Percentiles rank a stretch among this genome's conserved stretches.
Evolutionary conservation across 1,140 invertebrate species (phyloP).

Genomic region (Globodera rostochiensis): DNA sequence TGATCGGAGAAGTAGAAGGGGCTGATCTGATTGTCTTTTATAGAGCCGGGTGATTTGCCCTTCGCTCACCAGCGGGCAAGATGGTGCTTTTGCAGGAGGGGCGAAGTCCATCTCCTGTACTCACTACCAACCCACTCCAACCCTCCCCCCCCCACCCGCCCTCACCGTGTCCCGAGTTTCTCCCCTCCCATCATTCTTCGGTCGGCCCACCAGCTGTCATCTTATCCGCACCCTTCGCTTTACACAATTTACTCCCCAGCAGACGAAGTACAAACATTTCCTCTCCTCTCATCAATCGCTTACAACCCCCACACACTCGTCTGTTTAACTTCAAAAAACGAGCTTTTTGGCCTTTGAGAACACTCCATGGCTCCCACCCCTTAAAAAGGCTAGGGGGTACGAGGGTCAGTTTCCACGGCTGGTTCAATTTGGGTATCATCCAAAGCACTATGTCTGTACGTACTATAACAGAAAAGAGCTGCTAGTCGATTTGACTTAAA

Average conservation of each 20-base stretch:
- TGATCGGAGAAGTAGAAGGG: not conserved
- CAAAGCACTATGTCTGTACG: too few species aligned
- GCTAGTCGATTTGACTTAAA: too few species aligned
- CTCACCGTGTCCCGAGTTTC: not conserved
- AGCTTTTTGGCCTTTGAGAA: not conserved
- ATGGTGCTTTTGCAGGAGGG: not conserved
- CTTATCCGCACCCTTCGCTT: not conserved
- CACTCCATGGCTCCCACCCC: too few species aligned
- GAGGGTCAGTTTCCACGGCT: too few species aligned
- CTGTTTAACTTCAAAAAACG: not conserved
- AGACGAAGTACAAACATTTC: conserved; percentile 8
- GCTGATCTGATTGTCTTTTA: not conserved
- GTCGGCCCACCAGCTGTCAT: conserved; percentile 3
- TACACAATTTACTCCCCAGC: not conserved
- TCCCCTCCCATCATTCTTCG: not conserved
- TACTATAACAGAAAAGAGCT: too few species aligned
- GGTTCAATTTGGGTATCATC: too few species aligned
- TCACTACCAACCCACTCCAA: not conserved
- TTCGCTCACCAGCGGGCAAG: too few species aligned
- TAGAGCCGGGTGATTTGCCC: not conserved
- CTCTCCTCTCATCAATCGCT: not conserved
- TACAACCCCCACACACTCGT: not conserved
- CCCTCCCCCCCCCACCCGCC: too few species aligned
- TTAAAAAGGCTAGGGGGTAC: too few species aligned
- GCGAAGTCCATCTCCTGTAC: conserved; percentile 1